A percentile compares a stretch with the other conserved stretches of the same genome.
Conservation (phyloP, 1,140 invertebrate genomes). For the Apis cerana region DNA sequence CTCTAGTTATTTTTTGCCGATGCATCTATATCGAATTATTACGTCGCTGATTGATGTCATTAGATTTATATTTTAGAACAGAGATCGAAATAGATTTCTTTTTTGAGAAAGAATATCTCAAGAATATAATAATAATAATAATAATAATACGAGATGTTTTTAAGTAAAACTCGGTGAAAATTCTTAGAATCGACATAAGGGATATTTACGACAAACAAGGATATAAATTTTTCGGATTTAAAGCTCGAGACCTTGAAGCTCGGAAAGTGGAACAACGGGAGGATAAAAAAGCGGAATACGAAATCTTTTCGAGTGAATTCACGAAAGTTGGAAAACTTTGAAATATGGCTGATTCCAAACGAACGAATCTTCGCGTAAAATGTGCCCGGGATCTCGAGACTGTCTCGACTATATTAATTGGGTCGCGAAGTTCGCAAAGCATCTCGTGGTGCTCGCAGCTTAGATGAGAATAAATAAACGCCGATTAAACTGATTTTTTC, state of each 20-base stretch:
- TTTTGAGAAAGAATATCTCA: no score
- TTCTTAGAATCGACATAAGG: neutral
- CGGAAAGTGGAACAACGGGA: neutral
- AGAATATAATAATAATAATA: no score
- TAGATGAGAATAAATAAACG: conserved; percentile 4
- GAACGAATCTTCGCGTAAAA: neutral
- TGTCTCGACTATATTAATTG: neutral
- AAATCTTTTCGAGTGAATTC: neutral
- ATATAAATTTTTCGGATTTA: neutral
- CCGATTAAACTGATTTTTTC: neutral
- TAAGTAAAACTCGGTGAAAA: neutral
- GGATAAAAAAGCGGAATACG: no score
- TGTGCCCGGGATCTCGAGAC: neutral
- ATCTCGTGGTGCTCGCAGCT: neutral
- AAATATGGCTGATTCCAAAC: neutral
- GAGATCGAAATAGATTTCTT: no score
- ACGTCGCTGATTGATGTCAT: no score
- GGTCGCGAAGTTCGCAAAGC: conserved; percentile 1
- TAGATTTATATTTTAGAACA: no score
- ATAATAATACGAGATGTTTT: no score
- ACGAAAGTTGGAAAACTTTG: neutral
- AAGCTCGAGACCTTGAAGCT: neutral
- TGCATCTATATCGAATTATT: no score
- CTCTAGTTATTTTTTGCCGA: no score
- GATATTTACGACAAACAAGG: neutral